Evolutionary conservation across 64 coral and sea anemone species (phyloP), one percentile per base, ranked within the genome.

Genomic region (Porites lutea): DNA sequence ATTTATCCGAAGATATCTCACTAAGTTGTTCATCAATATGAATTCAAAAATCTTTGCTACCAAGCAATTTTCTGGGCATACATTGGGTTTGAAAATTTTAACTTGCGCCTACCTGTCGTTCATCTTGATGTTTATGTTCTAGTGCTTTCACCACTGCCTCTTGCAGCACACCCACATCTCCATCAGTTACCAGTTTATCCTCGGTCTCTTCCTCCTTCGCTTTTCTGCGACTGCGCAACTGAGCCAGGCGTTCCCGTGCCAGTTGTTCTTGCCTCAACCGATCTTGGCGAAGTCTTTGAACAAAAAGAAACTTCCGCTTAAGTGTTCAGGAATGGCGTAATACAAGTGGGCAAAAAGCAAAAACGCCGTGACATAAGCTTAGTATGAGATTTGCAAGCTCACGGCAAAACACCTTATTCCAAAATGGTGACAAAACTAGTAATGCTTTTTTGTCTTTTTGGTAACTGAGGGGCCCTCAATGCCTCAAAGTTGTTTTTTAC

Each of bases 241-340:
- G 88, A 53, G 88, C 95, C 50, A 97, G 95, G 62, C 95, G 92
- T 69, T 97, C 95, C n/a, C 88, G 88, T 4, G 95, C 95, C 65
- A 97, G 73, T 72, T 97, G 92, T 46, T 94, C 92, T 21, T 97
- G 95, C 19, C 95, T 82, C 49, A 91, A 51, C 23, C 95, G 82
- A 57, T 97, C 95, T 91, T 97, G 95, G 13, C 87, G 79, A 48
- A 94, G 65, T 87, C 95, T 96, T 55, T 20, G 68, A 23, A 48
- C 16, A 54, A 15, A 57, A 71, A 19, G 9, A 1, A 4, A 10
- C 60, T 0, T 4, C 13, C 4, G 48, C 0, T 23, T 15, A 8
- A 75, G 13, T 14, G 37, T 75, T 6, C 3, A 22, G 0, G 13
- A 12, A 12, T 59, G 19, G 0, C 6, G 60, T 6, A 72, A 18